Evolutionary conservation across 2,797 vertebrate species (phyloP), one percentile per base, ranked within the genome.

Genomic region (Ctenosaura bakeri): DNA sequence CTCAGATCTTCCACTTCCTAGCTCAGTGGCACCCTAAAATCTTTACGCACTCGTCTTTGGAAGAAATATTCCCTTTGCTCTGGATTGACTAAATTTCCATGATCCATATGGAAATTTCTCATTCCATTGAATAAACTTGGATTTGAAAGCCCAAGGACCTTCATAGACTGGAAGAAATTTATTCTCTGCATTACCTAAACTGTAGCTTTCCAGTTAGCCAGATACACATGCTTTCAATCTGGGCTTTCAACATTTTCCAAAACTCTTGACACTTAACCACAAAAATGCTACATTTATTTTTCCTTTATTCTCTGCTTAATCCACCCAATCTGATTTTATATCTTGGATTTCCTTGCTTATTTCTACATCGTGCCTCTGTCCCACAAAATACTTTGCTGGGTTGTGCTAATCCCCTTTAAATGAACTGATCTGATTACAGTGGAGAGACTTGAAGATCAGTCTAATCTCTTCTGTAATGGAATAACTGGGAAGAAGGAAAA

Each of bases 201-300:
- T 94, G 93, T 95, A 95, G 94, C 88, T 93, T 88, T 83, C 71
- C 66, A 50, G 38, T 93, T 9, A 59, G 52, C n/a, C 64, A 56
- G 16, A 83, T 87, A 89, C 95, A 96, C 88, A 95, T 96, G 95
- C 93, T 96, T 96, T 93, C 88, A 94, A 96, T 96, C 95, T 94
- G 88, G 35, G 92, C 62, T 0, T n/a, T 91, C 85, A 90, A 87
- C 78, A 94, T 95, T 96, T 96, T 96, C 95, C 95, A 92, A 87
- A 90, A 94, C 93, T 94, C 92, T 94, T 79, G 92, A 89, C 92
- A 93, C 90, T 93, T 87, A 95, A 95, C 95, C 95, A 93, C 95
- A 93, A 4, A 83, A 94, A 88, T 84, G 89, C 87, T 93, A 93
- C 80, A 93, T 94, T 95, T 95, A 84, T 94, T 95, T 93, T 90